Base-by-base conservation (phyloP, 1,140 invertebrate genomes). In the Caenorhabditis elegans region DNA sequence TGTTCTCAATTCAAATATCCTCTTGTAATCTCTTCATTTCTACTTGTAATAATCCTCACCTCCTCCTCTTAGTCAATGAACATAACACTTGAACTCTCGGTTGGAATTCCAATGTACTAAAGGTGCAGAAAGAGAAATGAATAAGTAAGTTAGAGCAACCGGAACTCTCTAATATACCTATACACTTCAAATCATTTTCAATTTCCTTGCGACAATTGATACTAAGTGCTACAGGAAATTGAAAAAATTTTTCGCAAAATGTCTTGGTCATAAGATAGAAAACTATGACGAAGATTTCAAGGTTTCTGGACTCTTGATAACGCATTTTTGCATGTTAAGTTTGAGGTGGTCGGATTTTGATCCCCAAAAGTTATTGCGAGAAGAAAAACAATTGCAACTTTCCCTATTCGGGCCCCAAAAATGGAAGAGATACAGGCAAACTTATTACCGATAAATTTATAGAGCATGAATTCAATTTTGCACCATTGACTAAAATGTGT, bases 51-150 rank as follows among this genome's bases (percentile, higher is more conserved):
- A 17, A 26, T 53, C 5, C 17, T 2, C 19, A 34, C 13, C 53
- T n/a, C 24, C 24, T 26, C 51, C 11, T 34, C n/a, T 6, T 4
- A 3, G 2, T 15, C 49, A 28, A 39, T 70, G 19, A 39, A 15
- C 5, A 70, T 39, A 70, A 70, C 60, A 70, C 60, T 70, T 70
- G 60, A 70, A 70, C 60, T 70, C 60, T 70, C 34, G 5, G 31
- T 70, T 70, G 34, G 60, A 70, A 39, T 10, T 55, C 10, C 8
- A 19, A 26, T 26, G 19, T 28, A 10, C 51, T 26, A 26, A 26
- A 26, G 51, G 51, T 55, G 51, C 19, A 55, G 13, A 49, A 49
- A 49, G 48, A 19, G n/a, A 19, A n/a, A 34, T 3, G 53, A 31
- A 0, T 13, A 22, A 22, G 17, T n/a, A 55, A 55, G 5, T 24